phyloP scores from a whole-genome alignment of 2,797 vertebrate species.

The Mus spretus region DNA sequence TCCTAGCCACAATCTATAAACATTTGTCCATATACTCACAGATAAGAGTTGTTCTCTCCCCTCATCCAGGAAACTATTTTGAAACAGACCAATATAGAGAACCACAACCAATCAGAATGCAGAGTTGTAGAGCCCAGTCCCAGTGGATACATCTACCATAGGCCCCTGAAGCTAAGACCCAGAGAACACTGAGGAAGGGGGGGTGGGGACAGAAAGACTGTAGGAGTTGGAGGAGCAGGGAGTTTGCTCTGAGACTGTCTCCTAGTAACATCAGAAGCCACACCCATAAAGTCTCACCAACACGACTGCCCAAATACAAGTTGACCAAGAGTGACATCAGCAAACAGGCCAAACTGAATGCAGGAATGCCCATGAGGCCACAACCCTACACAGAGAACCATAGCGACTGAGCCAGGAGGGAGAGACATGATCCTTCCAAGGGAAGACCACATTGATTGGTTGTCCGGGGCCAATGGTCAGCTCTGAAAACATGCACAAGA shows the following conservation, averaged over 20 bases:
- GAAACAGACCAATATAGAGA: not conserved
- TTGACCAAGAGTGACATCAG: not conserved
- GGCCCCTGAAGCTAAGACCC: not conserved
- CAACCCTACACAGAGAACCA: not conserved
- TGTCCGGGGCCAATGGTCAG: not conserved
- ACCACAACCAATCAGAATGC: not conserved
- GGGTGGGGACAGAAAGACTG: not conserved
- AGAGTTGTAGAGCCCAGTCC: not conserved
- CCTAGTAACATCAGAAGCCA: not conserved
- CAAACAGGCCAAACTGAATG: not conserved
- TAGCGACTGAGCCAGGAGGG: not conserved
- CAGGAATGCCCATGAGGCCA: not conserved
- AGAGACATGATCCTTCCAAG: too few species aligned
- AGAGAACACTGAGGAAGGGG: not conserved
- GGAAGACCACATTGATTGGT: too few species aligned
- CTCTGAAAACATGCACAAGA: not conserved
- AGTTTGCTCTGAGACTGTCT: not conserved
- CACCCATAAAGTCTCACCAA: not conserved
- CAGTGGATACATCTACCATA: not conserved
- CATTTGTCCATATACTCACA: not conserved
- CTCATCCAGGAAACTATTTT: not conserved
- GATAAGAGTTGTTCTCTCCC: not conserved
- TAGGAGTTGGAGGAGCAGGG: not conserved
- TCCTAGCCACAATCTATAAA: not conserved
- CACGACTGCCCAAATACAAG: not conserved